Evolutionary conservation across 2,797 vertebrate genomes (phyloP).

Genomic region (Scolopax bukidnonensis): DNA sequence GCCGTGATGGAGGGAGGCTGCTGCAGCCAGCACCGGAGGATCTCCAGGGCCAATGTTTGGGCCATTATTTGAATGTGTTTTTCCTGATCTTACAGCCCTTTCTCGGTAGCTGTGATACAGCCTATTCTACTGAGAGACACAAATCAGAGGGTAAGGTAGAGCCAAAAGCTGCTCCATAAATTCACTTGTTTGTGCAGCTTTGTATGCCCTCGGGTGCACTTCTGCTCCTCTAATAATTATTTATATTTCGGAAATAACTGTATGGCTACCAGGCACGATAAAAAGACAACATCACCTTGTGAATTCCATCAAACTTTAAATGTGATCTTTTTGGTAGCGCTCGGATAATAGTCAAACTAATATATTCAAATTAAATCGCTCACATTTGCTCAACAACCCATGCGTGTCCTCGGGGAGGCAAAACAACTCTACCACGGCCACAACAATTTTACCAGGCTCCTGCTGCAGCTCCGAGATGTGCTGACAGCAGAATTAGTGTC

Average conservation of each 20-base stretch:
- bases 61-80: background rate
- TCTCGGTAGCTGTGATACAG: background rate
- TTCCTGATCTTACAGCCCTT: slow-evolving; percentile 11
- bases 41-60: background rate
- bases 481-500: background rate
- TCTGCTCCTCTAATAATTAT: slow-evolving; percentile 53
- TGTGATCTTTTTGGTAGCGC: background rate
- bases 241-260: slow-evolving; percentile 32
- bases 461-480: background rate
- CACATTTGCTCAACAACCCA: background rate
- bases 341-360: background rate
- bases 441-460: background rate
- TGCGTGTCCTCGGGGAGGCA: background rate
- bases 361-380: background rate
- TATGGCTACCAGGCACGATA: slow-evolving; percentile 2
- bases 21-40: fast-evolving
- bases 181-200: slow-evolving; percentile 39
- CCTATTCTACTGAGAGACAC: background rate
- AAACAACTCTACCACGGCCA: background rate
- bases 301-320: slow-evolving; percentile 45
- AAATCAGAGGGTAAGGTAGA: slow-evolving; percentile 4
- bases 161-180: slow-evolving; percentile 37
- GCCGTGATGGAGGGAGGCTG: background rate
- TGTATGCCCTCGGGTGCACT: background rate
- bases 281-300: slow-evolving; percentile 42